Base-by-base conservation (phyloP, 2,888 invertebrate genomes). In the Chaetoderma sp. region DNA sequence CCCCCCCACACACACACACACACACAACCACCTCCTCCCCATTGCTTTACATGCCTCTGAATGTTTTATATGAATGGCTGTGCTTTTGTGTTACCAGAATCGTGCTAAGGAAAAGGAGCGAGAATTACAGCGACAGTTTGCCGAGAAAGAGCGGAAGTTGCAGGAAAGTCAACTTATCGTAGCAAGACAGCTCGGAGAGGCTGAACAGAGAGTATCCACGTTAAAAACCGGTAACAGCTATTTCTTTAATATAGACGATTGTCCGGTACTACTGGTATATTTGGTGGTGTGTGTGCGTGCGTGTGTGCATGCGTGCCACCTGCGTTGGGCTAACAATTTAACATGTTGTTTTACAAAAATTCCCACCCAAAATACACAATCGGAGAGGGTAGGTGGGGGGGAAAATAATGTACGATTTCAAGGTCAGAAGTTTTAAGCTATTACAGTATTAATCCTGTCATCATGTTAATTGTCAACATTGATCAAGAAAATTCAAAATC, bases 141-240 rank as follows among this genome's bases (percentile, higher is more conserved):
- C 81, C 28, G 87, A 88, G 60, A 84, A 85, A 64, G 87, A 87
- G 71, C 79, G 83, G 56, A 83, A 86, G 42, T 78, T 84, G 52
- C 80, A 84, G 62, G 86, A 86, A 62, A 83, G 81, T 16, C 85
- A 86, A 71, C 72, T 83, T 55, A 68, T 78, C n/a, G 81, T 87
- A 55, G 83, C 83, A 39, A 80, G 79, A 71, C 86, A 86, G 74
- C 78, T 88, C 32, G 86, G 86, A 52, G 87, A 88, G 67, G 84
- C 87, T 28, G 88, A 88, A 74, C 82, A 84, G 67, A 82, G 82
- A 73, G 83, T 85, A 39, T 71, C 82, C 60, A 78, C 83, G 49
- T 77, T 88, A 63, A 86, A 85, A 70, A 79, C 80, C 60, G 79
- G 81, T 82, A 72, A 68, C 74, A 63, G 30, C 13, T 36, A 4